phyloP scores from a whole-genome alignment of 2,888 invertebrate genomes.

The Cataglyphis albicans region DNA sequence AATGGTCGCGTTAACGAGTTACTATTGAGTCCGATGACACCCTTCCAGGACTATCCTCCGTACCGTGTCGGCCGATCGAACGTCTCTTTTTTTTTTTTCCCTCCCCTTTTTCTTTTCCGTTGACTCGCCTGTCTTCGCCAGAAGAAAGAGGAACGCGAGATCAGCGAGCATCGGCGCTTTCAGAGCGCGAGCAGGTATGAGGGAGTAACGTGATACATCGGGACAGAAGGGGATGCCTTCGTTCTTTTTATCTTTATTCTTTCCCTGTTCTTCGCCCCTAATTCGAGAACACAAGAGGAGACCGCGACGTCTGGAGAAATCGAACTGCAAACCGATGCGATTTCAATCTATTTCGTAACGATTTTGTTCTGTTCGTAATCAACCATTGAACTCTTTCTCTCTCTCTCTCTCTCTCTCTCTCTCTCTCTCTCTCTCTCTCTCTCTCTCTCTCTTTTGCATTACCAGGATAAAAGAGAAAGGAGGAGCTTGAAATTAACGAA shows the following conservation, averaged over 20 bases:
- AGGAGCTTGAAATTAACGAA: background rate
- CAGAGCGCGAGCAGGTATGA: slow-evolving; percentile 31
- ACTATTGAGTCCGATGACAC: slow-evolving; percentile 74
- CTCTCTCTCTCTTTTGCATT: background rate
- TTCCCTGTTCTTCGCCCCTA: slow-evolving; percentile 41
- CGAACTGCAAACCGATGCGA: background rate
- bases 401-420: background rate
- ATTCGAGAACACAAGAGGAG: slow-evolving; percentile 39
- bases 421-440: background rate
- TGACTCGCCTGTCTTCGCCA: slow-evolving; percentile 28
- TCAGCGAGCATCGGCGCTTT: slow-evolving; percentile 39
- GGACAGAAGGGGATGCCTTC: slow-evolving; percentile 21
- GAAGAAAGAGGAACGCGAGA: slow-evolving; percentile 42
- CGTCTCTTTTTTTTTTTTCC: slow-evolving; percentile 63
- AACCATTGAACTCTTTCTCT: background rate
- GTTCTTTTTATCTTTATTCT: slow-evolving; percentile 39
- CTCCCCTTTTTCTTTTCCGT: slow-evolving; percentile 38
- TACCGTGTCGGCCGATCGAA: slow-evolving; percentile 62
- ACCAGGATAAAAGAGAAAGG: slow-evolving; percentile 61
- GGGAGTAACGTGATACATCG: slow-evolving; percentile 48
- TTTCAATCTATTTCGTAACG: slow-evolving; percentile 24
- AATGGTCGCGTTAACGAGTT: slow-evolving; percentile 83
- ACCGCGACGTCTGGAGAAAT: slow-evolving; percentile 27
- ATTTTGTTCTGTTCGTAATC: background rate
- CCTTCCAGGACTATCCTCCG: slow-evolving; percentile 67